Base-by-base conservation (phyloP, 1,140 invertebrate species). In the Oscheius sp. region DNA sequence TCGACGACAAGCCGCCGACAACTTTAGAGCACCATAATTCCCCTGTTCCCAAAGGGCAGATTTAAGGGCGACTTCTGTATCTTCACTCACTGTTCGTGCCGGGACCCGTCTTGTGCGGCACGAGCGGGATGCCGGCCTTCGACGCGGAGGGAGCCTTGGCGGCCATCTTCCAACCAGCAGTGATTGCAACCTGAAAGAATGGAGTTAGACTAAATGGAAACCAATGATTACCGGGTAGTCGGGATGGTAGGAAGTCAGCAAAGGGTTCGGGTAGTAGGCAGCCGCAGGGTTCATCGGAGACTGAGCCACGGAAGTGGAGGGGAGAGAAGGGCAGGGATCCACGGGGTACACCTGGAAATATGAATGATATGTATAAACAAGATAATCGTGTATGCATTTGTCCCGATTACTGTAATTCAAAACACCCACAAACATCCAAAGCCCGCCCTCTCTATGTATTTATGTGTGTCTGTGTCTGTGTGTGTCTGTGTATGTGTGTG, bases 1-100 rank as follows among this genome's bases (percentile, higher is more conserved):
- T 7, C 64, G 36, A 18, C 66, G 46, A 46, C 66, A 28, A 46
- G 31, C 66, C 29, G 52, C 29, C 46, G 42, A 55, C 49, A 55
- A 55, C 28, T 55, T 55, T 55, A 55, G 49, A 55, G 49, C 49
- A 55, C 49, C 15, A 20, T 55, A 71, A 71, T 64, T 28, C 3
- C 28, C 20, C 23, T 34, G 67, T 61, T 34, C 15, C 28, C 15
- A 7, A 55, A 4, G 28, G 49, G 38, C 38, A 7, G 7, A 7
- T 42, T 42, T 42, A n/a, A n/a, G 7, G n/a, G 38, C 7, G 38
- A 42, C 23, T 55, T 20, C 49, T 4, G 70, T 32, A 52, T 28
- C 23, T 18, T 38, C 58, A 74, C 75, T 77, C 23, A 77, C 75
- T 77, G 55, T 77, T 77, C 45, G 75, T 77, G 34, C 75, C 75